Evolutionary conservation across 2,113 vertebrate species (phyloP).

Genomic region (Drymodes brunneopygia): DNA sequence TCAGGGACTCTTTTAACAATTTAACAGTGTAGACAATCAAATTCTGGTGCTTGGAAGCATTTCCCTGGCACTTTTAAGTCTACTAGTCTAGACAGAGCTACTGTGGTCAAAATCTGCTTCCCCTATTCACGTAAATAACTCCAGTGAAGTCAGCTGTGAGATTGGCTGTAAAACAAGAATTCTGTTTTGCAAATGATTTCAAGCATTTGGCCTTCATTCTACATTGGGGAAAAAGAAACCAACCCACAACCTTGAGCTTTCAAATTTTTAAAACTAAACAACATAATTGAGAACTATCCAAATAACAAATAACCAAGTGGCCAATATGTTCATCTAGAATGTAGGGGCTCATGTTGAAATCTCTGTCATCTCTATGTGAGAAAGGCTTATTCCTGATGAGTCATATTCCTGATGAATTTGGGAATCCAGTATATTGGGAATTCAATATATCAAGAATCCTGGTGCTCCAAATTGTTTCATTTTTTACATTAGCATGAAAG

Average conservation of each 20-base stretch:
- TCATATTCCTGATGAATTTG: neutral
- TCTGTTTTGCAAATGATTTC: conserved; percentile 25
- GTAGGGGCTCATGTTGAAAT: neutral
- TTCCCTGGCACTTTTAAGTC: neutral
- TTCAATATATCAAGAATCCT: neutral
- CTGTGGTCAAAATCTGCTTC: conserved; percentile 25
- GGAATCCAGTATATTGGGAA: neutral
- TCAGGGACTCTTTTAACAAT: neutral
- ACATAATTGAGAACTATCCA: neutral
- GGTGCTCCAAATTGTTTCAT: neutral
- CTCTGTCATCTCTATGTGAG: neutral
- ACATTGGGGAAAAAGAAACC: neutral
- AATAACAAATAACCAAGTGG: neutral
- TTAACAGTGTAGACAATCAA: conserved; percentile 1
- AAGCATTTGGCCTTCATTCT: conserved; percentile 21
- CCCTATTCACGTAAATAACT: neutral
- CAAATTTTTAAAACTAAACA: conserved; percentile 4
- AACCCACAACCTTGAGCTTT: neutral
- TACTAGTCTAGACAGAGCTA: neutral
- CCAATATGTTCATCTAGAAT: neutral
- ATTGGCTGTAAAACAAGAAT: conserved; percentile 32
- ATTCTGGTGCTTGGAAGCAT: neutral
- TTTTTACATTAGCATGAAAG: neutral
- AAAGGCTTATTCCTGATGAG: neutral
- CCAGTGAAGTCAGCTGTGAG: conserved; percentile 45